Evolutionary conservation across 2,797 vertebrate species (phyloP), one percentile per base, ranked within the genome.

Genomic region (Microctenopoma stevenorrisi): DNA sequence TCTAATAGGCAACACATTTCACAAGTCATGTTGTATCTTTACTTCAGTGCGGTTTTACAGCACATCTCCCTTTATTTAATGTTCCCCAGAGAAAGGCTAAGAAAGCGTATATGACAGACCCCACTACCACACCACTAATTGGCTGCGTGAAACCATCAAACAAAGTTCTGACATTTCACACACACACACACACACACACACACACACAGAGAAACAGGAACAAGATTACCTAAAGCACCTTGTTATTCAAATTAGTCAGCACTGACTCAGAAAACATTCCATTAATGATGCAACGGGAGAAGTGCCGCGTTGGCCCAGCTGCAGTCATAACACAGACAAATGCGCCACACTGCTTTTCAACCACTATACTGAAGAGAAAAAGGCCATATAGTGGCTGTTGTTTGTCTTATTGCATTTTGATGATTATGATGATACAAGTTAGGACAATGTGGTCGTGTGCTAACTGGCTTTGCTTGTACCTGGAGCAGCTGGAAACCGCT

Each of bases 201-300:
- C 22, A 22, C 22, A 22, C 22, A 22, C 22, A 47, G 28, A 46
- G 37, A n/a, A 35, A 18, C 42, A 9, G 6, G 7, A 63, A 60
- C 62, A 57, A 67, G 50, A 88, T 72, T 74, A 81, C 82, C 63
- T 35, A 53, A 57, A 70, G 46, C 72, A 66, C 68, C 76, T 88
- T 86, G 83, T 89, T 89, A 83, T 87, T 90, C 64, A 91, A 83
- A 88, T 82, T 49, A 86, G 71, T 67, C 75, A 48, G 64, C 54
- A 8, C 50, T 28, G 64, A 72, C 73, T 80, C 64, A 48, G 55
- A 87, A 74, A 88, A 86, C 77, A 79, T 72, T 67, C 58, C 77
- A 78, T 88, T 83, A 87, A 81, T 85, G 88, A 87, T 81, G 77
- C 66, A 76, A 86, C 56, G 72, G 76, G 74, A 76, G 62, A 76